Percentiles rank a stretch among this genome's conserved stretches.
phyloP scores from a whole-genome alignment of 2,113 vertebrate species.

The Anhinga anhinga region DNA sequence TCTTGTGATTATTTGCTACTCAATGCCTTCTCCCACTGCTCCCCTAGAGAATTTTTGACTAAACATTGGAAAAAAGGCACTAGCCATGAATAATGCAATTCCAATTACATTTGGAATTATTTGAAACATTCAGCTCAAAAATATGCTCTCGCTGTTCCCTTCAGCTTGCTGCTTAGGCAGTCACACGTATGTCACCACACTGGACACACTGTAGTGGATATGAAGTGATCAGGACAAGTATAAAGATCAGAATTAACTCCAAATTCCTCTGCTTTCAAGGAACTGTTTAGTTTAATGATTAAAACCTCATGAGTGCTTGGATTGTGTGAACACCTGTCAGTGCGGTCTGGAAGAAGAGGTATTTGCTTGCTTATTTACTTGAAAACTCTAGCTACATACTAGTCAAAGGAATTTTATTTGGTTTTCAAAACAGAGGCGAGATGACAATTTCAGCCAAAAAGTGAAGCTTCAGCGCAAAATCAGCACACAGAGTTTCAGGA shows the following conservation, averaged over 20 bases:
- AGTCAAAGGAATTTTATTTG: background rate
- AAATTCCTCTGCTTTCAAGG: conserved; percentile 48
- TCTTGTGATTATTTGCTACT: background rate
- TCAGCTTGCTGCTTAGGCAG: background rate
- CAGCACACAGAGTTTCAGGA: background rate
- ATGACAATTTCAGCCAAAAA: background rate
- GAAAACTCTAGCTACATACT: background rate
- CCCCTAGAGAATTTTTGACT: background rate
- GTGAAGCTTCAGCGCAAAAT: background rate
- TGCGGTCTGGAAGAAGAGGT: background rate
- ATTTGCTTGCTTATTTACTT: conserved; percentile 29
- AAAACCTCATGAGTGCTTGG: conserved; percentile 11
- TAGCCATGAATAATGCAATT: background rate
- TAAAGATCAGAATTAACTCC: background rate
- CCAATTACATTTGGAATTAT: background rate
- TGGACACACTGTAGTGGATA: background rate
- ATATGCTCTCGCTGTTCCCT: background rate
- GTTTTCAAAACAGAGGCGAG: background rate
- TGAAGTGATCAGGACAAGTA: background rate
- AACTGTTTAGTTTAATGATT: conserved; percentile 55
- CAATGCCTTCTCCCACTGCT: background rate
- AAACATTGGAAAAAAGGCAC: background rate
- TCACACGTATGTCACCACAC: background rate
- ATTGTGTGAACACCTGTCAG: conserved; percentile 40
- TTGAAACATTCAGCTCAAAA: background rate